These are phyloP conservation scores for Rhopalosiphum padi DNA, from an alignment of 1,140 invertebrate genomes.

Conservation along the genomic window DNA sequence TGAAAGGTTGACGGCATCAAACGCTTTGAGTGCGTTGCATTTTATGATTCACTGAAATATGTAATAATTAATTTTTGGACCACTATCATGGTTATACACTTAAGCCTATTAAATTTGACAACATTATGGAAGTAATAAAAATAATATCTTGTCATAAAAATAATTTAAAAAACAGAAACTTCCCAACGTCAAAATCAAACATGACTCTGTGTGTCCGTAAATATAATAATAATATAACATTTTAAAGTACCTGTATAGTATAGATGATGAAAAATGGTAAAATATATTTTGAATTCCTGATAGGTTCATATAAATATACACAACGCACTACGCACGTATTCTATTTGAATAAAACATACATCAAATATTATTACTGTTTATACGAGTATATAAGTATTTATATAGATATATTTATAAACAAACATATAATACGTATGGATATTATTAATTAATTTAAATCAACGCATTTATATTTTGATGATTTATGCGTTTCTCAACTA, in stretches of 20 bases:
- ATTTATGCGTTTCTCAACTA: neutral
- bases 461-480: neutral
- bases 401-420: neutral
- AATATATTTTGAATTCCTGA: conserved; percentile 1
- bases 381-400: neutral
- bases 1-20: neutral
- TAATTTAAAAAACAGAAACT: conserved; percentile 5
- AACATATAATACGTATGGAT: neutral
- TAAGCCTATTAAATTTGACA: neutral
- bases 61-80: conserved; percentile 24
- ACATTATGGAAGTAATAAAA: conserved; percentile 6
- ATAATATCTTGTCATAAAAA: neutral
- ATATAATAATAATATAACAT: neutral
- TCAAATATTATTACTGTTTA: neutral
- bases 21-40: neutral
- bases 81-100: conserved; percentile 4
- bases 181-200: neutral
- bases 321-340: neutral
- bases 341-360: neutral
- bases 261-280: neutral
- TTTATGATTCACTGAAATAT: conserved; percentile 21
- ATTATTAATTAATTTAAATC: conserved; percentile 29
- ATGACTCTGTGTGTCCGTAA: neutral
- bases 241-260: neutral
- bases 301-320: neutral